Evolutionary conservation across 2,113 vertebrate species (phyloP), one percentile per base, ranked within the genome.

Genomic region (Lathamus discolor): DNA sequence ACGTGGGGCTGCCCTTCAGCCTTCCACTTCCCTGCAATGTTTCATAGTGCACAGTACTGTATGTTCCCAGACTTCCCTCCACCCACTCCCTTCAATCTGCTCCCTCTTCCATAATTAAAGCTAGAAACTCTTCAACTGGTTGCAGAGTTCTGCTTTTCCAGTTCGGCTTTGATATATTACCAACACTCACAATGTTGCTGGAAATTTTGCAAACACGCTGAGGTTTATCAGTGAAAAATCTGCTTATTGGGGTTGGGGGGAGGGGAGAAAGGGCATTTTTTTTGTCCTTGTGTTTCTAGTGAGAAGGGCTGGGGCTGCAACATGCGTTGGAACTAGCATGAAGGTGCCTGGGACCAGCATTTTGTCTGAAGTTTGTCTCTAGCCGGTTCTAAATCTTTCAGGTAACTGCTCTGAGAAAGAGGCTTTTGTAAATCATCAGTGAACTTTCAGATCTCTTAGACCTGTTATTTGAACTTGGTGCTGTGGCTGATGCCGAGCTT

Each of bases 51-150:
- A 84, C 88, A 94, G 96, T 82, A 95, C 96, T 93, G 48, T 82
- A 31, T 92, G 95, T 97, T 97, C 92, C 59, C 93, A 97, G 92
- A 87, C 88, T 96, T 97, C 89, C 96, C 66, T 92, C 93, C 93
- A 86, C 95, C 96, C 91, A 96, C 95, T 81, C 83, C 72, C 91
- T 96, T 95, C 94, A 97, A 96, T 97, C 96, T 97, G 96, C 83
- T 97, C 68, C 25, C 3, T 93, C 77, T 95, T 85, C 55, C 80
- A 92, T 91, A 97, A 97, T 94, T 93, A 94, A 95, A 94, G 48
- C 90, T 96, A 79, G 54, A 94, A 96, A 92, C 54, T 97, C 94
- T 94, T 95, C 64, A 68, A 94, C 86, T 88, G 91, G 37, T 70
- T 94, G 83, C 84, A 74, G 91, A 80, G 67, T 92, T 94, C 69